Evolutionary conservation across 2,113 vertebrate species (phyloP), one percentile per base, ranked within the genome.

Genomic region (Xenopus laevis): DNA sequence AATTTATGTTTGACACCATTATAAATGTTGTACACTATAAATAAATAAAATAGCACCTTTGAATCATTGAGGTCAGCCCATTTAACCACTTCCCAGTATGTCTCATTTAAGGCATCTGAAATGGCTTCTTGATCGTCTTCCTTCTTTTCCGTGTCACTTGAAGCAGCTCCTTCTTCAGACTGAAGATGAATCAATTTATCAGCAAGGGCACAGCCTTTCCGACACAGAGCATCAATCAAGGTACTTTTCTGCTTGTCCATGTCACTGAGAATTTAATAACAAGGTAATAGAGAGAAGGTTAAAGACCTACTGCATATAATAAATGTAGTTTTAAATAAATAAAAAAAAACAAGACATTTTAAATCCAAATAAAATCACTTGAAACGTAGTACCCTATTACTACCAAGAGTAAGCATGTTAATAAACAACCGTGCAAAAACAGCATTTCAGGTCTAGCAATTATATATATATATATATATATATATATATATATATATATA

Each of bases 171-270:
- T 0, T 96, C 93, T 52, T 92, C 92, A 2, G 85, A 57, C 9
- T 89, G 83, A 4, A 91, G 81, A 72, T 95, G 90, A 65, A 98
- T 89, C 4, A 98, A 87, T 0, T 94, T 94, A 84, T 99, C 97
- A 0, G 96, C 95, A 80, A 98, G 84, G 0, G 94, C 95, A n/a
- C 92, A 93, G 65, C 97, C 97, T 84, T 97, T 99, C 66, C 97
- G 88, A 78, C 97, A 98, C 15, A 98, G 87, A 0, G 95, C 95
- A 16, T 99, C 97, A 66, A 97, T 90, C 75, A 99, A 89, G 10
- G 94, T 95, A 0, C 87, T 90, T 81, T 95, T 98, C 87, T 98
- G 97, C 80, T 96, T 98, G 85, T 99, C 97, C 97, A 98, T 98
- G 82, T 99, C 97, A 78, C 97, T 99, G 84, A 11, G 75, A 40